These are phyloP conservation scores for Paradoxurus hermaphroditus DNA, from an alignment of 2,113 vertebrate genomes.

Conservation along the genomic window DNA sequence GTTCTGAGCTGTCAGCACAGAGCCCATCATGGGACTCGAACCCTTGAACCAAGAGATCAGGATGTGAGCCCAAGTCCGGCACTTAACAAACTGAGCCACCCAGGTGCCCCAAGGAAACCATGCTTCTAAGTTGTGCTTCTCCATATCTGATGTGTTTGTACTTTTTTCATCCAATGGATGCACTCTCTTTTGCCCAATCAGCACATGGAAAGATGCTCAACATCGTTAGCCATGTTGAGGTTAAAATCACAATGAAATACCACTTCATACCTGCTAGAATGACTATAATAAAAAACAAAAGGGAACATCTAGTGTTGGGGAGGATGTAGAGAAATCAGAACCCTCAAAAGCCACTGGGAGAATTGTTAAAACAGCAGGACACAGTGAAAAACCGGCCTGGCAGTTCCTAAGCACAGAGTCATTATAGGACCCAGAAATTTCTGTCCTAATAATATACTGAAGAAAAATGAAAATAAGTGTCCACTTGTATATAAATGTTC, in stretches of 20 bases:
- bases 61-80: too few relatives aligned
- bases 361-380: accelerated
- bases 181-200: background rate
- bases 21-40: too few relatives aligned
- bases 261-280: background rate
- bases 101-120: background rate
- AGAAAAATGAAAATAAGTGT: background rate
- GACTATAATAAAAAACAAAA: background rate
- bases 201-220: background rate
- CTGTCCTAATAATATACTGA: background rate
- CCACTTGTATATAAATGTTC: background rate
- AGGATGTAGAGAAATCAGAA: too few relatives aligned
- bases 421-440: background rate
- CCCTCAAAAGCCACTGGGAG: accelerated
- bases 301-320: background rate
- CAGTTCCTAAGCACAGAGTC: background rate
- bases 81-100: too few relatives aligned
- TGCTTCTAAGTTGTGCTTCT: accelerated
- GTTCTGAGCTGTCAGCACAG: too few relatives aligned
- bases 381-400: background rate
- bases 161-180: background rate
- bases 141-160: background rate
- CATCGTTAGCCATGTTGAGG: too few relatives aligned
- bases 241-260: background rate
- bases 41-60: too few relatives aligned